Percentiles rank a stretch among this genome's conserved stretches.
Conservation (phyloP, 2,797 vertebrate genomes). For the Cyclura pinguis region DNA sequence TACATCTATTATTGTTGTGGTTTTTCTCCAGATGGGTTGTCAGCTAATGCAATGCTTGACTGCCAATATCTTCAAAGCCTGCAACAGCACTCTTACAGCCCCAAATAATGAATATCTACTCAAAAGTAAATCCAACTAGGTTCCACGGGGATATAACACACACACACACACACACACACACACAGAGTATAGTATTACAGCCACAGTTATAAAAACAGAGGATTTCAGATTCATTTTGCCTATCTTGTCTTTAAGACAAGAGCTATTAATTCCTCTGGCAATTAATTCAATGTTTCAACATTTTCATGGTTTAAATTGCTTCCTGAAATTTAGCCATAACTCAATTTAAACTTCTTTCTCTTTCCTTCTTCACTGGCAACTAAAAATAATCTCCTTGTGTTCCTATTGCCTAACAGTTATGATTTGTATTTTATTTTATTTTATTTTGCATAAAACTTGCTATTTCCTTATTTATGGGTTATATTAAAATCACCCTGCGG, state of each 20-base stretch:
- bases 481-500: background rate
- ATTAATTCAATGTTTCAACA: background rate
- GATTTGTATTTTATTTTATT: background rate
- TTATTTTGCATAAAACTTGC: background rate
- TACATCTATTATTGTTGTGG: background rate
- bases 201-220: background rate
- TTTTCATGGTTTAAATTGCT: background rate
- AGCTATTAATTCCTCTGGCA: slow-evolving; percentile 6
- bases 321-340: slow-evolving; percentile 30
- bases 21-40: background rate
- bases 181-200: background rate
- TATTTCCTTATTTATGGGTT: slow-evolving; percentile 26
- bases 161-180: too few species aligned
- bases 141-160: background rate
- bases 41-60: background rate
- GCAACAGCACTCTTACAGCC: background rate
- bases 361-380: slow-evolving; percentile 24
- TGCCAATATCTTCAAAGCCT: background rate
- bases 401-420: background rate
- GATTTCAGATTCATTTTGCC: background rate
- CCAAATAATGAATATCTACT: background rate
- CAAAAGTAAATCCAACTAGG: background rate
- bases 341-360: slow-evolving; percentile 26
- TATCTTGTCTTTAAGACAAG: slow-evolving; percentile 9
- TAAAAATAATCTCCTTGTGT: background rate